phyloP scores from a whole-genome alignment of 2,888 invertebrate species.

The Platypus cylindrus region DNA sequence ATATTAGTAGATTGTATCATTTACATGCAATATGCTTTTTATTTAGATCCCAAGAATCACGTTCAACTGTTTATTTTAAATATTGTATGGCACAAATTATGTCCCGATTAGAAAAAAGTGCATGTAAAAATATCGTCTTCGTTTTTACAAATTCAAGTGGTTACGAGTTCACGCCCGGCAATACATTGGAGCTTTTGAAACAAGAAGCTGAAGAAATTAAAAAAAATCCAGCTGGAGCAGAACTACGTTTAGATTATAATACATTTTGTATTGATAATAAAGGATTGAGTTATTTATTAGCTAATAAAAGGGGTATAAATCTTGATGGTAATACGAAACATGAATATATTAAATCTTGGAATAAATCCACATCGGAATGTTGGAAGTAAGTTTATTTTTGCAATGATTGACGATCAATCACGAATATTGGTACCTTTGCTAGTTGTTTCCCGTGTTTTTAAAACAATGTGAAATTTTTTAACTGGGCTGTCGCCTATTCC shows the following conservation, averaged over 20 bases:
- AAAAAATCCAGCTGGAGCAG: slow-evolving; percentile 20
- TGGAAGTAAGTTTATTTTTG: slow-evolving; percentile 25
- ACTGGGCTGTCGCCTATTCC: too few species aligned
- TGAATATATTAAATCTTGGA: slow-evolving; percentile 20
- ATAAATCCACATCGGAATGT: slow-evolving; percentile 20
- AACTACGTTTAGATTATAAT: slow-evolving; percentile 23
- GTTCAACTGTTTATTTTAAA: slow-evolving; percentile 26
- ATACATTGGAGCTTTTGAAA: slow-evolving; percentile 21
- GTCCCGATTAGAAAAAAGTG: slow-evolving; percentile 28
- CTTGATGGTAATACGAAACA: slow-evolving; percentile 12
- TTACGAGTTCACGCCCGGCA: slow-evolving; percentile 22
- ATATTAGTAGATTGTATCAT: slow-evolving; percentile 24
- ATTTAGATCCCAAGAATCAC: slow-evolving; percentile 24
- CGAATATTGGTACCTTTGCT: background rate
- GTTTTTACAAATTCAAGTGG: slow-evolving; percentile 28
- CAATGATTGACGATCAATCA: too few species aligned
- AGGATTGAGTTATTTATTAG: slow-evolving; percentile 27
- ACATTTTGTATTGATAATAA: slow-evolving; percentile 31
- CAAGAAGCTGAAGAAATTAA: slow-evolving; percentile 21
- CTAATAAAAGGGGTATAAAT: slow-evolving; percentile 20
- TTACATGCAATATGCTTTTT: slow-evolving; percentile 29
- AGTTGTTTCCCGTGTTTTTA: too few species aligned
- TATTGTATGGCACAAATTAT: slow-evolving; percentile 29
- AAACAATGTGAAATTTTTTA: too few species aligned
- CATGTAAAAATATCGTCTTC: slow-evolving; percentile 28